Evolutionary conservation across 2,113 vertebrate species (phyloP).

Genomic region (Crotalus viridis): DNA sequence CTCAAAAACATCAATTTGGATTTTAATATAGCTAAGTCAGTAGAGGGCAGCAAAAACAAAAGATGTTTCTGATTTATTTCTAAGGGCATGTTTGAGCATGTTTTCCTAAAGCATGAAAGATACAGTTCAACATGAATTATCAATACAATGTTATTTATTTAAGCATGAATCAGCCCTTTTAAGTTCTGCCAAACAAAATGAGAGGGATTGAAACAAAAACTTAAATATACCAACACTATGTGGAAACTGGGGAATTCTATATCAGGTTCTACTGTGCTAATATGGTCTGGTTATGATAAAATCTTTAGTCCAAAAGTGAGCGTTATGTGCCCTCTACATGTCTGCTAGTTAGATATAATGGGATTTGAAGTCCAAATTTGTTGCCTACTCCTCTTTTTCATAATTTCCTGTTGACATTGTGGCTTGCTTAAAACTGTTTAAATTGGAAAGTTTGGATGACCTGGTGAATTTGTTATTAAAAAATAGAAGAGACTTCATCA

Average conservation of each 20-base stretch:
- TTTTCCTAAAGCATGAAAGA: conserved; percentile 56
- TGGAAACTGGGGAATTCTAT: background rate
- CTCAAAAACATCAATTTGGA: background rate
- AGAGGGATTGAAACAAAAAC: background rate
- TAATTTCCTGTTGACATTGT: background rate
- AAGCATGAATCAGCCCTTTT: background rate
- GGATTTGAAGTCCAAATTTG: background rate
- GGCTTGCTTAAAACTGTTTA: background rate
- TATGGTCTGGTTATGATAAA: background rate
- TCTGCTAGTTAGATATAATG: background rate
- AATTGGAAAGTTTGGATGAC: background rate
- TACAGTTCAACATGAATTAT: conserved; percentile 43
- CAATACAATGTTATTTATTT: conserved; percentile 1
- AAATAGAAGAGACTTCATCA: background rate
- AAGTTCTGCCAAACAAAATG: background rate
- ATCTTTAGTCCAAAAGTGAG: background rate
- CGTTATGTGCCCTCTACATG: background rate
- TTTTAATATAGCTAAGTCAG: conserved; percentile 45
- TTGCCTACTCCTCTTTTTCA: background rate
- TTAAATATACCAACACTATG: background rate
- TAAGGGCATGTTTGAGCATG: conserved; percentile 75
- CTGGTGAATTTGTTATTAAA: background rate
- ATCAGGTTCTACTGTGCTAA: background rate
- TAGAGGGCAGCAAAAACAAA: conserved; percentile 70
- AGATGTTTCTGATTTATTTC: background rate